Evolutionary conservation across 2,888 invertebrate species (phyloP).

Genomic region (Cabera pusaria): DNA sequence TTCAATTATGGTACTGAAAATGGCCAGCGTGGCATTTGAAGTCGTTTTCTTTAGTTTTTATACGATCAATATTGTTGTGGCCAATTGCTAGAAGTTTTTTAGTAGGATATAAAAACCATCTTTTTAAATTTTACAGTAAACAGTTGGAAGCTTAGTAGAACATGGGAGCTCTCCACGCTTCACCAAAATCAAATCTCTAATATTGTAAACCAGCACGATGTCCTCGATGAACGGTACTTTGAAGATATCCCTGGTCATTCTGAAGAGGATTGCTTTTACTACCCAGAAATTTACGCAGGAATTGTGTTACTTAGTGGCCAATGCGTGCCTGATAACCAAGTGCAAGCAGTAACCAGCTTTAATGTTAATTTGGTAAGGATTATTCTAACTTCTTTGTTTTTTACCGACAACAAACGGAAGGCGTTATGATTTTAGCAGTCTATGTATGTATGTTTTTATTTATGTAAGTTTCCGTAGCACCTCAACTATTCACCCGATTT

Average conservation of each 20-base stretch:
- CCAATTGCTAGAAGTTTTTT: too few relatives aligned
- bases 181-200: constrained; percentile 40
- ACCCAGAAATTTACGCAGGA: constrained; percentile 65
- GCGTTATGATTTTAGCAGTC: too few relatives aligned
- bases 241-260: constrained; percentile 47
- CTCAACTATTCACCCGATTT: too few relatives aligned
- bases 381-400: too few relatives aligned
- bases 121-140: constrained; percentile 42
- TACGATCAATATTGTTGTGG: too few relatives aligned
- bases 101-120: too few relatives aligned
- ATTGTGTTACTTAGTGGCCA: constrained; percentile 57
- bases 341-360: constrained; percentile 48
- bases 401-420: too few relatives aligned
- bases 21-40: too few relatives aligned
- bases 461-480: too few relatives aligned
- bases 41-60: background rate
- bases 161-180: constrained; percentile 32
- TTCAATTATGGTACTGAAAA: too few relatives aligned
- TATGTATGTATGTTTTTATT: too few relatives aligned
- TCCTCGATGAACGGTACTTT: constrained; percentile 55
- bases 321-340: constrained; percentile 44
- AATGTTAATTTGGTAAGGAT: constrained; percentile 45
- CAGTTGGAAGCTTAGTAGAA: constrained; percentile 64
- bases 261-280: constrained; percentile 62
- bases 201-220: constrained; percentile 46